Evolutionary conservation across 1,140 invertebrate species (phyloP).

Genomic region (Heliothis virescens): DNA sequence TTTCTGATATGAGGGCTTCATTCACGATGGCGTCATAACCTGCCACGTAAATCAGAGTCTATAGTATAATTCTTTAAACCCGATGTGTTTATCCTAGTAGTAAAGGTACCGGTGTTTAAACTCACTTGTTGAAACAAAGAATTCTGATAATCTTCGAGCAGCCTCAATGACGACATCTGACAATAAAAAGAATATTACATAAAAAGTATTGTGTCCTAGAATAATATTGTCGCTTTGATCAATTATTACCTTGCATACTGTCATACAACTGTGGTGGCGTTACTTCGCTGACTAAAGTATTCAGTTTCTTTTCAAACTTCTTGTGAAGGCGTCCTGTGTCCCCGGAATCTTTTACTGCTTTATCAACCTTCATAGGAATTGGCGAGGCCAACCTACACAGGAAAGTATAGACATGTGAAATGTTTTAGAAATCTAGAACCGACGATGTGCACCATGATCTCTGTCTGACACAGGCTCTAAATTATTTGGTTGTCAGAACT

Average conservation of each 20-base stretch:
- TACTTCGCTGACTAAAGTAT: conserved; percentile 60
- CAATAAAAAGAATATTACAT: not conserved
- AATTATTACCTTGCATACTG: conserved; percentile 74
- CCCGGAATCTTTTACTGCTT: conserved; percentile 70
- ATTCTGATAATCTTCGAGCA: conserved; percentile 71
- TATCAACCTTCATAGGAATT: conserved; percentile 67
- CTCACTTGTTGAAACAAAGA: conserved; percentile 75
- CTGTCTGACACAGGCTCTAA: too few species aligned
- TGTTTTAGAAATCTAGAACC: too few species aligned
- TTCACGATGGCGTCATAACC: conserved; percentile 70
- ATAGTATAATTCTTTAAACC: not conserved
- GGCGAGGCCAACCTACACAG: conserved; percentile 60
- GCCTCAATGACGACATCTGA: conserved; percentile 78
- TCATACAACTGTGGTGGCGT: conserved; percentile 68
- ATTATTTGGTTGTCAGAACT: too few species aligned
- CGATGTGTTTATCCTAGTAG: too few species aligned
- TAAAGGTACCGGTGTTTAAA: not conserved
- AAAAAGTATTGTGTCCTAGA: too few species aligned
- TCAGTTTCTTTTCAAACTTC: conserved; percentile 76
- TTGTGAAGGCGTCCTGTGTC: conserved; percentile 73
- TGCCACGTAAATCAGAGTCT: conserved; percentile 35
- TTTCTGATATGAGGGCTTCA: conserved; percentile 72
- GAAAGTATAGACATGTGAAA: too few species aligned
- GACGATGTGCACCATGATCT: too few species aligned
- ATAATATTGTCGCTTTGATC: too few species aligned